These are phyloP conservation scores for Brachyistius frenatus DNA, from an alignment of 2,113 vertebrate species.

Conservation along the genomic window DNA sequence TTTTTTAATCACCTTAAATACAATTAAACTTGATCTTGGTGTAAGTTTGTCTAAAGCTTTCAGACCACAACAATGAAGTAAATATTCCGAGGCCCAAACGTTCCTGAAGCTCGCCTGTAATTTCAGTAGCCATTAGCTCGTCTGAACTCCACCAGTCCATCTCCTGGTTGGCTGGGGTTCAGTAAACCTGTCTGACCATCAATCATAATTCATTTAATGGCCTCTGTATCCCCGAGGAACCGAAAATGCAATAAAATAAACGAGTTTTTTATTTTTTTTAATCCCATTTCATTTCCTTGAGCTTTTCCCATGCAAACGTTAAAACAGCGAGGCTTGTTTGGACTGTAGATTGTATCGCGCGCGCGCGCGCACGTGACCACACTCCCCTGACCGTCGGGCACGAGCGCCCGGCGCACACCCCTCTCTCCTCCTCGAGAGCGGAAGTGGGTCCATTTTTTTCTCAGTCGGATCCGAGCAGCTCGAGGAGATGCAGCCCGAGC, in stretches of 20 bases:
- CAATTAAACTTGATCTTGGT: too few relatives aligned
- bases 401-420: constrained; percentile 53
- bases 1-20: too few relatives aligned
- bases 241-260: constrained; percentile 8
- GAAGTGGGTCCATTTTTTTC: constrained; percentile 87
- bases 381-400: not conserved
- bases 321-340: too few relatives aligned
- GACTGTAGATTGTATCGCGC: not conserved
- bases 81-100: too few relatives aligned
- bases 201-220: not conserved
- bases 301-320: not conserved
- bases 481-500: constrained; percentile 77
- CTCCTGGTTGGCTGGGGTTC: not conserved
- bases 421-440: constrained; percentile 75
- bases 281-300: not conserved
- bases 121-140: not conserved
- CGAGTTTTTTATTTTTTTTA: not conserved
- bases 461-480: constrained; percentile 87
- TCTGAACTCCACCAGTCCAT: not conserved
- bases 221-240: not conserved
- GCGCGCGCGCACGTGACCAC: not conserved
- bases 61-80: too few relatives aligned
- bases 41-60: too few relatives aligned
- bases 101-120: not conserved
- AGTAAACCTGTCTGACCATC: not conserved